These are phyloP conservation scores for Knipowitschia caucasica DNA, from an alignment of 2,797 vertebrate species.

Conservation along the genomic window DNA sequence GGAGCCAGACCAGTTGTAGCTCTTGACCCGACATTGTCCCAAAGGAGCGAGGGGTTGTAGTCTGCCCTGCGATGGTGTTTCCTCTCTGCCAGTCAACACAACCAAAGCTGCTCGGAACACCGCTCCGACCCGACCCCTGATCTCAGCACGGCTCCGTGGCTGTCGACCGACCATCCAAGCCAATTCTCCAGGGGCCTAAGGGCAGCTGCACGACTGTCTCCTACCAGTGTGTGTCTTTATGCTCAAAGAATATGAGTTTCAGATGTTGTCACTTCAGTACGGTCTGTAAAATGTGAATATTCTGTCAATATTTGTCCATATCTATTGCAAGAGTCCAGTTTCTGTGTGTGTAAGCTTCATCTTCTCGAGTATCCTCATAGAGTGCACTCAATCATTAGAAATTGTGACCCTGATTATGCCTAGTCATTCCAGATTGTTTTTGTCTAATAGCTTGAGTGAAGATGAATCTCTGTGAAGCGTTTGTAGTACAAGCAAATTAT, in stretches of 20 bases:
- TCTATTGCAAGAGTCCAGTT: too few species aligned
- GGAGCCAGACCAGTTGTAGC: constrained; percentile 58
- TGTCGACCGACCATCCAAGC: constrained; percentile 11
- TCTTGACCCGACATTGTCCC: constrained; percentile 49
- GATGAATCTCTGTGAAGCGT: too few species aligned
- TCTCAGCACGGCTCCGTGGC: constrained; percentile 20
- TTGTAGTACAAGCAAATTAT: too few species aligned
- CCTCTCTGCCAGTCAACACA: constrained; percentile 45
- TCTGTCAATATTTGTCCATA: too few species aligned
- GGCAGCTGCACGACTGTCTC: constrained; percentile 23
- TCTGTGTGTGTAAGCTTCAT: too few species aligned
- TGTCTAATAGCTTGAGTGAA: too few species aligned
- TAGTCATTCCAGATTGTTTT: too few species aligned
- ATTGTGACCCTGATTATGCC: too few species aligned
- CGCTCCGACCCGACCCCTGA: constrained; percentile 39
- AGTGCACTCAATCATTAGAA: too few species aligned
- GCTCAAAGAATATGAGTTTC: not conserved
- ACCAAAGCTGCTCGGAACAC: constrained; percentile 53
- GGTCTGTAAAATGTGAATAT: too few species aligned
- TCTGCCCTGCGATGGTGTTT: constrained; percentile 39
- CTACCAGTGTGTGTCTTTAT: not conserved
- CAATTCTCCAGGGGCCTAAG: constrained; percentile 30
- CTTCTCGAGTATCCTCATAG: too few species aligned
- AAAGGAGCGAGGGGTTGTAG: constrained; percentile 32
- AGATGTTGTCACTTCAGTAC: not conserved